Conservation (phyloP, 1,140 invertebrate species). For the Augochlora pura region DNA sequence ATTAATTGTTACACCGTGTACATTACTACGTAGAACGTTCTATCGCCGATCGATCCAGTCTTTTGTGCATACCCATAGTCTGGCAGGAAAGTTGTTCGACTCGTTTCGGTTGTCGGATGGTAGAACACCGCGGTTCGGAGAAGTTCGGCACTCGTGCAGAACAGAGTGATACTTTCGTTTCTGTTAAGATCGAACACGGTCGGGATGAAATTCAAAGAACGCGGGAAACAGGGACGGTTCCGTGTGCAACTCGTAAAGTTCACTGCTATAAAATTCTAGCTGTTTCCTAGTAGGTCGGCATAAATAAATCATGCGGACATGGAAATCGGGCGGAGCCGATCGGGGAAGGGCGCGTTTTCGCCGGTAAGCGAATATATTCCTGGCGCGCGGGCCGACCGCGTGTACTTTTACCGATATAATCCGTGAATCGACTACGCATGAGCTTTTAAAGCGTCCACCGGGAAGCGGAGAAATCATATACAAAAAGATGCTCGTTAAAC, state of each 20-base stretch:
- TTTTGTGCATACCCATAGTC: no score
- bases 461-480: neutral
- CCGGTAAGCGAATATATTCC: constrained; percentile 1
- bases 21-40: no score
- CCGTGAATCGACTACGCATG: constrained; percentile 27
- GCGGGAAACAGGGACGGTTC: constrained; percentile 16
- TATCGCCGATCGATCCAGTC: no score
- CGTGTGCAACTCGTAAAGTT: constrained; percentile 57
- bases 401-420: constrained; percentile 37
- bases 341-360: neutral
- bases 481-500: constrained; percentile 5
- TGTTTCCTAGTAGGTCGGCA: constrained; percentile 57
- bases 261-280: constrained; percentile 66
- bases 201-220: constrained; percentile 20
- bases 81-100: no score
- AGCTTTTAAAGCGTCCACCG: neutral
- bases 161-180: neutral
- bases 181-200: neutral
- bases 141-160: neutral
- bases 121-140: no score
- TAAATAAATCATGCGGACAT: constrained; percentile 68
- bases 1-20: no score
- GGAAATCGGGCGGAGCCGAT: constrained; percentile 55
- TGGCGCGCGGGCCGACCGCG: neutral
- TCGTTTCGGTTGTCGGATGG: no score